phyloP scores from a whole-genome alignment of 2,888 invertebrate genomes.

The Cepaea hortensis region DNA sequence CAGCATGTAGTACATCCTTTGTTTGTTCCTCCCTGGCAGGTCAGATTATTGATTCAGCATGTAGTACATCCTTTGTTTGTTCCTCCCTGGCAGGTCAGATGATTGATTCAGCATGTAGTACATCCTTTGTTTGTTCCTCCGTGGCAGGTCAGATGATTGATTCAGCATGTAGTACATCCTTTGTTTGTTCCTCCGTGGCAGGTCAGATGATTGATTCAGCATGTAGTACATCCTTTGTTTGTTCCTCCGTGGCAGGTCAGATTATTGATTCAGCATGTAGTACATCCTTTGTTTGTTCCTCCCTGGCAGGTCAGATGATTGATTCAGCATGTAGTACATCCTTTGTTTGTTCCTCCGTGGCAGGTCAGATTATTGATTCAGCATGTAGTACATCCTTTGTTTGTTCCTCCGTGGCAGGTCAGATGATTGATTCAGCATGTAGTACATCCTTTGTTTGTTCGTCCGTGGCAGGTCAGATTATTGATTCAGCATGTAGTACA shows the following conservation, averaged over 20 bases:
- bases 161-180: too few relatives aligned
- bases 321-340: too few relatives aligned
- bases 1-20: too few relatives aligned
- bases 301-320: slow-evolving; percentile 60
- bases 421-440: background rate
- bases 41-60: slow-evolving; percentile 36
- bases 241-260: slow-evolving; percentile 61
- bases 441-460: too few relatives aligned
- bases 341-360: slow-evolving; percentile 51
- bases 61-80: too few relatives aligned
- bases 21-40: slow-evolving; percentile 58
- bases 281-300: slow-evolving; percentile 12
- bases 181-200: slow-evolving; percentile 53
- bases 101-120: background rate
- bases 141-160: slow-evolving; percentile 59
- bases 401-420: slow-evolving; percentile 61
- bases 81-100: slow-evolving; percentile 61
- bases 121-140: slow-evolving; percentile 31
- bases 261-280: background rate
- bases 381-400: too few relatives aligned
- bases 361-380: slow-evolving; percentile 55
- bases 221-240: too few relatives aligned
- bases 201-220: slow-evolving; percentile 53
- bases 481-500: background rate
- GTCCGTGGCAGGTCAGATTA: slow-evolving; percentile 61